Evolutionary conservation across 2,888 invertebrate genomes (phyloP).

Genomic region (Phlogophora meticulosa): DNA sequence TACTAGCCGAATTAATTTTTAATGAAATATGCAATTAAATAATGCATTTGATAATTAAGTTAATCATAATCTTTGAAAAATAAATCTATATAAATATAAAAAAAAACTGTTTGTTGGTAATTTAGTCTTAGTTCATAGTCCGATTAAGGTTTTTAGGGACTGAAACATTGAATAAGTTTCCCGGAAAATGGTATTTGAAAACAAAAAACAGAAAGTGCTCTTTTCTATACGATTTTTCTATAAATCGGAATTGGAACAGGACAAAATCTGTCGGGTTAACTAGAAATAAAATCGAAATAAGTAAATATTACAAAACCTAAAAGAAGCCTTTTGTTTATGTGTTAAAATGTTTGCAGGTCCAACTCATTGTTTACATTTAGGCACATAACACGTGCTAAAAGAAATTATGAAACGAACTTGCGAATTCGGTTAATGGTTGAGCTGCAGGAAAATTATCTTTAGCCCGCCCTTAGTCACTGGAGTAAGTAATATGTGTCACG

Average conservation of each 20-base stretch:
- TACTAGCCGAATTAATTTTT: slow-evolving; percentile 3
- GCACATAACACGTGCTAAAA: slow-evolving; percentile 44
- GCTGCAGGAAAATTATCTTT: slow-evolving; percentile 78
- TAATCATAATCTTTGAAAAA: background rate
- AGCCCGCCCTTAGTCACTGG: slow-evolving; percentile 82
- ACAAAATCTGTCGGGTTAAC: too few species aligned
- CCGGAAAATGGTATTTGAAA: too few species aligned
- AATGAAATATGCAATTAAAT: background rate
- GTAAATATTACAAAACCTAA: background rate
- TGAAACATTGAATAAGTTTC: too few species aligned
- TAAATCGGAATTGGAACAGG: too few species aligned
- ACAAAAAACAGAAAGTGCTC: too few species aligned
- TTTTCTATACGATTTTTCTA: too few species aligned
- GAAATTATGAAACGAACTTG: slow-evolving; percentile 57
- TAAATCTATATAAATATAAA: background rate
- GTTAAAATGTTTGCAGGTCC: background rate
- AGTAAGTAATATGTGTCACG: slow-evolving; percentile 84
- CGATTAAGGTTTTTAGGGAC: too few species aligned
- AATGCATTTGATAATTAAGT: background rate
- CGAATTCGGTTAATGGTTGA: slow-evolving; percentile 64
- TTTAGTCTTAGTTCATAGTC: too few species aligned
- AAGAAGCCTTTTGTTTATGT: background rate
- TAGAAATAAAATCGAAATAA: background rate
- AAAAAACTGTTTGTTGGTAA: background rate
- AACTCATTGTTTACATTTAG: slow-evolving; percentile 50